phyloP scores from a whole-genome alignment of 2,888 invertebrate species.

The Cheilosia vulpina region DNA sequence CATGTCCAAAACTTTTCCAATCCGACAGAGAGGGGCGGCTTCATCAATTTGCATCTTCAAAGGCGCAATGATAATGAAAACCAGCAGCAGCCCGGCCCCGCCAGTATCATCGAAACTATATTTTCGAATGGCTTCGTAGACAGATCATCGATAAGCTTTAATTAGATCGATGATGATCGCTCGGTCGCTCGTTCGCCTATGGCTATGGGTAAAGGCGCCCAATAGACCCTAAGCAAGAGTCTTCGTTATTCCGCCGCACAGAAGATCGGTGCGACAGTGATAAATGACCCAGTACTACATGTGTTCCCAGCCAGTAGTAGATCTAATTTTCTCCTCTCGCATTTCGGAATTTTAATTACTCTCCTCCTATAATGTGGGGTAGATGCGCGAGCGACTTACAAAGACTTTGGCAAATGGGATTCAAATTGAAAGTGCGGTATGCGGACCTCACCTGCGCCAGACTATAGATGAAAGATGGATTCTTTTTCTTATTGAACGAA shows the following conservation, averaged over 20 bases:
- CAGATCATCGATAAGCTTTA: slow-evolving; percentile 71
- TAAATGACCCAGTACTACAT: slow-evolving; percentile 67
- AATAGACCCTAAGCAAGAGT: slow-evolving; percentile 19
- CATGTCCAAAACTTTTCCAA: slow-evolving; percentile 37
- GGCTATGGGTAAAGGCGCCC: slow-evolving; percentile 57
- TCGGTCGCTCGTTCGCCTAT: slow-evolving; percentile 12
- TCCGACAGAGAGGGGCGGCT: slow-evolving; percentile 27
- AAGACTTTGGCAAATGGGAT: slow-evolving; percentile 67
- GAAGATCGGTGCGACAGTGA: slow-evolving; percentile 50
- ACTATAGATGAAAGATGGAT: slow-evolving; percentile 56
- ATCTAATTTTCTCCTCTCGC: slow-evolving; percentile 56
- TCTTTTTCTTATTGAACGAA: slow-evolving; percentile 33
- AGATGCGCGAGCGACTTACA: slow-evolving; percentile 16
- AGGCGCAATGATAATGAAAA: slow-evolving; percentile 3
- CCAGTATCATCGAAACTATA: slow-evolving; percentile 24
- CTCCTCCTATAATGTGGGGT: slow-evolving; percentile 6
- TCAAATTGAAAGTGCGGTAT: slow-evolving; percentile 54
- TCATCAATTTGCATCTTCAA: slow-evolving; percentile 58
- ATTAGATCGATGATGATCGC: slow-evolving; percentile 71
- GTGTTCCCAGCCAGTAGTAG: slow-evolving; percentile 31
- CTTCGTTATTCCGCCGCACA: neutral
- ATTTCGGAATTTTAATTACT: slow-evolving; percentile 71
- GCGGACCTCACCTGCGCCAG: slow-evolving; percentile 21
- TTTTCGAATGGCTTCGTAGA: slow-evolving; percentile 58
- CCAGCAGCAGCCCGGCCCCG: slow-evolving; percentile 15